phyloP scores from a whole-genome alignment of 2,113 vertebrate species.

The Ploceus nigricollis region DNA sequence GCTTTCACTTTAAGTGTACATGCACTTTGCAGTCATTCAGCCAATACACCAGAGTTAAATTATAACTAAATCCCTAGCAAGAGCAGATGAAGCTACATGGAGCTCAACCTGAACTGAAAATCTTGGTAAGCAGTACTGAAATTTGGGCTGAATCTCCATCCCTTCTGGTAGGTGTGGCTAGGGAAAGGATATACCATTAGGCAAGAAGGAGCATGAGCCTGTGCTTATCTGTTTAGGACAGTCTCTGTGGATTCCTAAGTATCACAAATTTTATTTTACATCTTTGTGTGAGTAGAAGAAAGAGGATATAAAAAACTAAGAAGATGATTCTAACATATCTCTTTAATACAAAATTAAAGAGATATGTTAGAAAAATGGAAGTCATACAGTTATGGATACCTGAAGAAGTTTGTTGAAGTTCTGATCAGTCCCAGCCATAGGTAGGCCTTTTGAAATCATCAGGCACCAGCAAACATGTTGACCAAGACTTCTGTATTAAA shows the following conservation, averaged over 20 bases:
- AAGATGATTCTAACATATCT: background rate
- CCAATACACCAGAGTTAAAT: background rate
- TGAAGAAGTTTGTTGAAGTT: background rate
- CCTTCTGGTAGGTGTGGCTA: background rate
- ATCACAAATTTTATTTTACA: background rate
- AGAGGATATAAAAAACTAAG: background rate
- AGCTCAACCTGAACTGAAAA: background rate
- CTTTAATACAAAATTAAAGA: background rate
- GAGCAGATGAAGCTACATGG: background rate
- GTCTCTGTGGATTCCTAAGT: background rate
- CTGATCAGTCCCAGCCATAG: background rate
- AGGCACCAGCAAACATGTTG: background rate
- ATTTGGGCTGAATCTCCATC: background rate
- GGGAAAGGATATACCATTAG: background rate
- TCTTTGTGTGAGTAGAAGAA: background rate
- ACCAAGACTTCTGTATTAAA: background rate
- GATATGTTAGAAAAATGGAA: background rate
- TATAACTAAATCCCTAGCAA: background rate
- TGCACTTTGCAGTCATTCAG: background rate
- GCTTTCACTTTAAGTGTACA: background rate
- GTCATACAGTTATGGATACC: accelerated
- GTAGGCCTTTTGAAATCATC: background rate
- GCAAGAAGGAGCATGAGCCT: background rate
- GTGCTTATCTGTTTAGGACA: background rate
- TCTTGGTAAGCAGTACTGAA: background rate